phyloP scores from a whole-genome alignment of 2,797 vertebrate genomes.

The Fistularia tabacaria region DNA sequence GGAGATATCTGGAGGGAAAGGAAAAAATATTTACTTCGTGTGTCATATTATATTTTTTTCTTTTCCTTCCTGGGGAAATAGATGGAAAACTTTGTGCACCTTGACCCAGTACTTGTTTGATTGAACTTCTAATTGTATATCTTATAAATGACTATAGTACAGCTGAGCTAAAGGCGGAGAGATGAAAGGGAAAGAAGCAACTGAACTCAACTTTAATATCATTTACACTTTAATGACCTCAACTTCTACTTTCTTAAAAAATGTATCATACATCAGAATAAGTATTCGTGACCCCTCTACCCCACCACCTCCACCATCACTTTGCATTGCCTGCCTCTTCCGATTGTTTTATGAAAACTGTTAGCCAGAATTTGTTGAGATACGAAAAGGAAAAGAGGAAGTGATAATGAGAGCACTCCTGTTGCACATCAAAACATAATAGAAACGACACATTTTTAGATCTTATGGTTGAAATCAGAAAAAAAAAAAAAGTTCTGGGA shows the following conservation, averaged over 20 bases:
- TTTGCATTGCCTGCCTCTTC: slow-evolving; percentile 29
- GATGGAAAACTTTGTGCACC: too few relatives aligned
- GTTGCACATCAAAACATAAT: slow-evolving; percentile 48
- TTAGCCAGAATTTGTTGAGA: slow-evolving; percentile 44
- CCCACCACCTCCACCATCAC: not conserved
- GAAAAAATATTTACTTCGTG: not conserved
- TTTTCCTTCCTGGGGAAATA: too few relatives aligned
- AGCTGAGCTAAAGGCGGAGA: too few relatives aligned
- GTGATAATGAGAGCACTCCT: slow-evolving; percentile 53
- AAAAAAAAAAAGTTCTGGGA: too few relatives aligned
- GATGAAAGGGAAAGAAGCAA: too few relatives aligned
- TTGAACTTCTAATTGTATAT: too few relatives aligned
- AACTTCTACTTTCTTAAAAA: not conserved
- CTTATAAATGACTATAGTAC: too few relatives aligned
- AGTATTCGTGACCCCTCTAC: not conserved
- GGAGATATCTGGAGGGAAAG: slow-evolving; percentile 8
- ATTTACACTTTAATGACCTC: too few relatives aligned
- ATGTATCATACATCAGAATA: not conserved
- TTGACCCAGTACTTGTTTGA: too few relatives aligned
- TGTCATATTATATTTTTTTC: too few relatives aligned
- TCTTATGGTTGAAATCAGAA: too few relatives aligned
- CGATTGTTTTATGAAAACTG: slow-evolving; percentile 64
- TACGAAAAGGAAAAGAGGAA: slow-evolving; percentile 47
- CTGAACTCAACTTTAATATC: too few relatives aligned
- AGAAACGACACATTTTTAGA: slow-evolving; percentile 45